phyloP scores from a whole-genome alignment of 2,113 vertebrate species.

The Chlorocebus sabaeus region DNA sequence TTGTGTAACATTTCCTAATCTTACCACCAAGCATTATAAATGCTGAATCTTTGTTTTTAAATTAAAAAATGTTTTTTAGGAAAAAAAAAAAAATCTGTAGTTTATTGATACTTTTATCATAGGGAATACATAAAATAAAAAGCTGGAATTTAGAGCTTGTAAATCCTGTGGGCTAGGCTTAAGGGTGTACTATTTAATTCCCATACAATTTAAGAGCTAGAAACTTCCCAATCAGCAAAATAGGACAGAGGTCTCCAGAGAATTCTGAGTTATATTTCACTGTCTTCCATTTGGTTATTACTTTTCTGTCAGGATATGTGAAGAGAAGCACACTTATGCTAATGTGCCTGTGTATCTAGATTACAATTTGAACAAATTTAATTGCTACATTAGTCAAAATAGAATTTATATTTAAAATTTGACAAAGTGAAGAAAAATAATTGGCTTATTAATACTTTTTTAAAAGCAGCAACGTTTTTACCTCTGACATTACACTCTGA shows the following conservation, averaged over 20 bases:
- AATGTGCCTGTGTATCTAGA: constrained; percentile 16
- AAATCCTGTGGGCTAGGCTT: constrained; percentile 56
- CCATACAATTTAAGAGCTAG: constrained; percentile 59
- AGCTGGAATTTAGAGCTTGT: constrained; percentile 68
- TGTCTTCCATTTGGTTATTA: constrained; percentile 49
- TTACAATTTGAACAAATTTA: constrained; percentile 61
- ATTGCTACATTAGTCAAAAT: constrained; percentile 68
- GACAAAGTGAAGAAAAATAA: constrained; percentile 70
- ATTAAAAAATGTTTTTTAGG: constrained; percentile 72
- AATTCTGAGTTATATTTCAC: constrained; percentile 42
- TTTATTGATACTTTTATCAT: constrained; percentile 69
- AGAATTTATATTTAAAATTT: constrained; percentile 66
- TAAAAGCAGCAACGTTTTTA: constrained; percentile 47
- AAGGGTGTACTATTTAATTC: constrained; percentile 60
- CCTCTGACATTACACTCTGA: constrained; percentile 46
- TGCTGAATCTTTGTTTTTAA: constrained; percentile 40
- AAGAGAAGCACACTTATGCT: constrained; percentile 43
- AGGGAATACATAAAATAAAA: constrained; percentile 59
- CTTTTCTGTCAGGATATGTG: constrained; percentile 45
- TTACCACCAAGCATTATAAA: constrained; percentile 51
- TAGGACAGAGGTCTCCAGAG: constrained; percentile 23
- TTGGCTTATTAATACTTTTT: constrained; percentile 70
- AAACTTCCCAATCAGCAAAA: constrained; percentile 43
- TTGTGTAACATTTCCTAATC: constrained; percentile 72
- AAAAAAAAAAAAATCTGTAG: constrained; percentile 64